phyloP scores from a whole-genome alignment of 1,140 invertebrate species.

The Gonioctena quinquepunctata region DNA sequence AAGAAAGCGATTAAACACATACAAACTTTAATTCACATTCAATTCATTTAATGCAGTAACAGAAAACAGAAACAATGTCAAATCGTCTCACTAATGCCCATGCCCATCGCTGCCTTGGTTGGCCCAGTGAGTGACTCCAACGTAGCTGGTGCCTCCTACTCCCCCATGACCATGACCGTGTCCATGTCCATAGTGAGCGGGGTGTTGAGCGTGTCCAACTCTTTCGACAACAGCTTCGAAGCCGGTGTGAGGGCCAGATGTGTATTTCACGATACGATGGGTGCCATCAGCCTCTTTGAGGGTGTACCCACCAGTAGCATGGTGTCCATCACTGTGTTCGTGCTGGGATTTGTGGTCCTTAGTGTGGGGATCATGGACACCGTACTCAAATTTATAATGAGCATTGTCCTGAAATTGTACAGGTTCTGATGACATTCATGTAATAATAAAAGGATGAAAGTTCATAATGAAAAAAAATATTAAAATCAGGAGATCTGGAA shows the following conservation, averaged over 20 bases:
- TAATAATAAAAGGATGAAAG: neutral
- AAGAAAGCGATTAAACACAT: no score
- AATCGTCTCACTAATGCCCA: no score
- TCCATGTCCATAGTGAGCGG: slow-evolving; percentile 26
- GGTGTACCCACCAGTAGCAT: slow-evolving; percentile 56
- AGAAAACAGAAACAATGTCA: no score
- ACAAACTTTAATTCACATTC: no score
- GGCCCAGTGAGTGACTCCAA: slow-evolving; percentile 29
- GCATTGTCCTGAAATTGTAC: slow-evolving; percentile 2
- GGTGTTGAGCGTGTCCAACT: slow-evolving; percentile 39
- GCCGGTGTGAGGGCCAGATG: slow-evolving; percentile 52
- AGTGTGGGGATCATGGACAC: slow-evolving; percentile 57
- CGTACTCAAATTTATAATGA: slow-evolving; percentile 58
- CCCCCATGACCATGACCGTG: slow-evolving; percentile 1
- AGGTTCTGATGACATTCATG: no score
- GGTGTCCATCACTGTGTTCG: slow-evolving; percentile 57
- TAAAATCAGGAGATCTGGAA: neutral
- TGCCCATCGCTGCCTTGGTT: neutral
- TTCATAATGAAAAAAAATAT: neutral
- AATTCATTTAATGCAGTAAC: no score
- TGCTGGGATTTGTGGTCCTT: slow-evolving; percentile 57
- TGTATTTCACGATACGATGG: slow-evolving; percentile 55
- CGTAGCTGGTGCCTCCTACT: slow-evolving; percentile 28
- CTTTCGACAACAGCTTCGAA: slow-evolving; percentile 43
- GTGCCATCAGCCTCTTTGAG: slow-evolving; percentile 57